Percentiles rank a stretch among this genome's conserved stretches.
Evolutionary conservation across 2,888 invertebrate genomes (phyloP).

Genomic region (Papilio elwesi): DNA sequence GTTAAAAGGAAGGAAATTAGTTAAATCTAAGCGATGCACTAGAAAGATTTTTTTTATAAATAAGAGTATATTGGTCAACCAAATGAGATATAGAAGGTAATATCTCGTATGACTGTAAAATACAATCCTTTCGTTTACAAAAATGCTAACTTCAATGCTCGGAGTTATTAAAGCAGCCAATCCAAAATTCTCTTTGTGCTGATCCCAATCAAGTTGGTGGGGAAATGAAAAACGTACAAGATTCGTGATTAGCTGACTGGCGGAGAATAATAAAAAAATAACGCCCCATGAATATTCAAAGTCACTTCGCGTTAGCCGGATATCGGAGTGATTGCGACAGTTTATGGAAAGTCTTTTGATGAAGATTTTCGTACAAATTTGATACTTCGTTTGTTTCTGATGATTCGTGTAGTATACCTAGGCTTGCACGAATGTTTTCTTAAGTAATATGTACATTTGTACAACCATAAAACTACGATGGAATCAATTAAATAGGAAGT

Average conservation of each 20-base stretch:
- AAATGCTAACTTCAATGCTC: conserved; percentile 34
- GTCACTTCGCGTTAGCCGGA: conserved; percentile 32
- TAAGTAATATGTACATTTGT: not conserved
- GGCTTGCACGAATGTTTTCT: not conserved
- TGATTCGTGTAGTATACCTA: not conserved
- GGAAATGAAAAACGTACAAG: conserved; percentile 59
- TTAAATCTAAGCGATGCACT: no score
- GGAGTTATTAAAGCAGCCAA: conserved; percentile 58
- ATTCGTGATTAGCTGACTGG: conserved; percentile 56
- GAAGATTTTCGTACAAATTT: conserved; percentile 9
- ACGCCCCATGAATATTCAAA: conserved; percentile 61
- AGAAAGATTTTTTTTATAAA: no score
- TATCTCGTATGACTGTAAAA: no score
- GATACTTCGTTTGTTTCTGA: not conserved
- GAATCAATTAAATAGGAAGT: no score
- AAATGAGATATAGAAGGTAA: no score
- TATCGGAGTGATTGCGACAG: conserved; percentile 13
- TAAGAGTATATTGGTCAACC: no score
- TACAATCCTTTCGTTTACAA: not conserved
- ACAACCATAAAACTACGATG: no score
- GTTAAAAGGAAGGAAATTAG: no score
- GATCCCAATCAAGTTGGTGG: conserved; percentile 55
- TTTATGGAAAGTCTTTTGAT: conserved; percentile 25
- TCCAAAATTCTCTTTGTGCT: conserved; percentile 61
- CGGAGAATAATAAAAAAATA: conserved; percentile 48